These are phyloP conservation scores for Chydorus sphaericus DNA, from an alignment of 2,888 invertebrate genomes.

Conservation along the genomic window DNA sequence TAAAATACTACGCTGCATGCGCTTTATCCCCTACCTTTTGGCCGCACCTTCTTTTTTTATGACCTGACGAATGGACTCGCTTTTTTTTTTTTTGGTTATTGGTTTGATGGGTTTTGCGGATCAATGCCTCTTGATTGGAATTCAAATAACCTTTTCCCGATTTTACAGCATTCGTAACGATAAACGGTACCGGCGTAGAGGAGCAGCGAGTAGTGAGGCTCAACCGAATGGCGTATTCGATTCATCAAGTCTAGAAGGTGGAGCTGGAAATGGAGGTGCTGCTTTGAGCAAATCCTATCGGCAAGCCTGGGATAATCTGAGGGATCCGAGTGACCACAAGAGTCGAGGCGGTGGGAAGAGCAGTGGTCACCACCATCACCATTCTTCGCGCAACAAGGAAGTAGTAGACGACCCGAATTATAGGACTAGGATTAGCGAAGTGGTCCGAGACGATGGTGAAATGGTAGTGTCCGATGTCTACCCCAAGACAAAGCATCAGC, in stretches of 20 bases:
- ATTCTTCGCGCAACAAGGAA: conserved; percentile 39
- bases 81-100: neutral
- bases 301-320: conserved; percentile 84
- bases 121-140: too few species aligned
- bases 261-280: conserved; percentile 45
- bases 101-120: neutral
- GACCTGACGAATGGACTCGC: too few species aligned
- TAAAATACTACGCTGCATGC: neutral
- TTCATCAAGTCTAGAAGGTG: conserved; percentile 71
- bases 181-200: conserved; percentile 71
- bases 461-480: conserved; percentile 29
- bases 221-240: conserved; percentile 81
- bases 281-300: conserved; percentile 76
- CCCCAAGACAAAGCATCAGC: conserved; percentile 23
- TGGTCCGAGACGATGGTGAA: conserved; percentile 27
- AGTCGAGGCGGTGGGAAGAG: neutral
- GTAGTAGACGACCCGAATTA: conserved; percentile 48
- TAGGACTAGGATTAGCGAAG: conserved; percentile 22
- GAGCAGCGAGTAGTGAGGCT: conserved; percentile 62
- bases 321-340: conserved; percentile 35
- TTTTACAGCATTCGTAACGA: conserved; percentile 53
- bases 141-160: too few species aligned
- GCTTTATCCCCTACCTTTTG: neutral
- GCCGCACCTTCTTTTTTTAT: neutral
- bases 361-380: conserved; percentile 13